phyloP scores from a whole-genome alignment of 2,888 invertebrate species.

The Megalurothrips usitatus region DNA sequence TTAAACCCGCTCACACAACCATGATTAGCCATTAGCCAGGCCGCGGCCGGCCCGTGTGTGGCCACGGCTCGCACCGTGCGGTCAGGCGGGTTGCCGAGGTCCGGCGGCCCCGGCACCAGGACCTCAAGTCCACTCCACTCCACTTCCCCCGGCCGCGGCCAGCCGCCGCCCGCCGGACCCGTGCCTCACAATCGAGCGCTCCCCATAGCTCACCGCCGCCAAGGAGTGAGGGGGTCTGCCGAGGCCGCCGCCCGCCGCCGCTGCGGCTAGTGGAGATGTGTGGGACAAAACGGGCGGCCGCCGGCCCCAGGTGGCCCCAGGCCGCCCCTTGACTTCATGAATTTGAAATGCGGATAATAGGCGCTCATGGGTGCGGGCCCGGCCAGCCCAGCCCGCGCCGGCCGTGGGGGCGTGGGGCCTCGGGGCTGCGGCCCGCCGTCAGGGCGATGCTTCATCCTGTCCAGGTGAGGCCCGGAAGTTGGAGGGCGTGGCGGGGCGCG shows the following conservation, averaged over 20 bases:
- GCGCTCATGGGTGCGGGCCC: constrained; percentile 16
- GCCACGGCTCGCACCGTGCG: too few relatives aligned
- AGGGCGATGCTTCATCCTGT: constrained; percentile 16
- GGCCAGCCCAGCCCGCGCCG: neutral
- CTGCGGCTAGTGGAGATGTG: neutral
- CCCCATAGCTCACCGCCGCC: too few relatives aligned
- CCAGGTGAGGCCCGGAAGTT: constrained; percentile 21
- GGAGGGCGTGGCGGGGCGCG: neutral
- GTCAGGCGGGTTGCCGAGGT: too few relatives aligned
- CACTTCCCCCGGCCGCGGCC: too few relatives aligned
- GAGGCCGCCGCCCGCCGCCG: neutral
- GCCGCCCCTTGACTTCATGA: constrained; percentile 18
- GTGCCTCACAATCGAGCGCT: too few relatives aligned
- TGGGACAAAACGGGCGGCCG: constrained; percentile 6
- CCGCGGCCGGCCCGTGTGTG: too few relatives aligned
- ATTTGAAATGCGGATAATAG: constrained; percentile 24
- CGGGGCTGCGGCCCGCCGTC: neutral
- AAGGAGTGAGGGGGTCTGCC: neutral
- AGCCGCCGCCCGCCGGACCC: too few relatives aligned
- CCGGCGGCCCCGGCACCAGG: too few relatives aligned
- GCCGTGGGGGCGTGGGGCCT: neutral
- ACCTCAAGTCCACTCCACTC: too few relatives aligned
- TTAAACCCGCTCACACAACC: too few relatives aligned
- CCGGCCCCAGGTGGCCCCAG: neutral
- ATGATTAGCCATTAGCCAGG: too few relatives aligned